phyloP scores from a whole-genome alignment of 2,113 vertebrate genomes.

The Himantopus leucocephalus region DNA sequence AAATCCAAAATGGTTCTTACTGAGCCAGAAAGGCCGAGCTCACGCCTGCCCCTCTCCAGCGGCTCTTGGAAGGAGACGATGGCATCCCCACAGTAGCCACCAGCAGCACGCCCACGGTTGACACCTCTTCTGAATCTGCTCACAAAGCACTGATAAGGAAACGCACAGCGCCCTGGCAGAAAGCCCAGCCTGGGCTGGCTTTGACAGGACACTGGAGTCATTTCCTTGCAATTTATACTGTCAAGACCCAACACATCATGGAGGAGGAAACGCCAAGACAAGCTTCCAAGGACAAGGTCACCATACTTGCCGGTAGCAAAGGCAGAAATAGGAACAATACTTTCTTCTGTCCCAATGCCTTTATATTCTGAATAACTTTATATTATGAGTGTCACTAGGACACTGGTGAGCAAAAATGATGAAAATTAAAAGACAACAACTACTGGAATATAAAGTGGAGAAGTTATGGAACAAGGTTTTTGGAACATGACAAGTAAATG shows the following conservation, averaged over 20 bases:
- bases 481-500: background rate
- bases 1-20: background rate
- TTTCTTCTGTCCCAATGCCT: background rate
- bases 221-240: background rate
- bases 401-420: background rate
- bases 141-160: background rate
- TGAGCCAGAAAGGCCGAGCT: background rate
- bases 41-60: background rate
- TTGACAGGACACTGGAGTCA: background rate
- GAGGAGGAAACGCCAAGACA: background rate
- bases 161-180: background rate
- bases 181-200: background rate
- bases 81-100: background rate
- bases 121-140: background rate
- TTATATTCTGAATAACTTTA: background rate
- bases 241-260: fast-evolving
- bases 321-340: background rate
- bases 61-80: background rate
- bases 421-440: background rate
- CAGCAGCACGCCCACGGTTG: background rate
- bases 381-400: background rate
- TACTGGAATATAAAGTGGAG: background rate
- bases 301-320: background rate
- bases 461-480: background rate
- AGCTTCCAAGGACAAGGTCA: background rate